These are phyloP conservation scores for Orthonevra nobilis DNA, from an alignment of 2,888 invertebrate species.

Conservation along the genomic window DNA sequence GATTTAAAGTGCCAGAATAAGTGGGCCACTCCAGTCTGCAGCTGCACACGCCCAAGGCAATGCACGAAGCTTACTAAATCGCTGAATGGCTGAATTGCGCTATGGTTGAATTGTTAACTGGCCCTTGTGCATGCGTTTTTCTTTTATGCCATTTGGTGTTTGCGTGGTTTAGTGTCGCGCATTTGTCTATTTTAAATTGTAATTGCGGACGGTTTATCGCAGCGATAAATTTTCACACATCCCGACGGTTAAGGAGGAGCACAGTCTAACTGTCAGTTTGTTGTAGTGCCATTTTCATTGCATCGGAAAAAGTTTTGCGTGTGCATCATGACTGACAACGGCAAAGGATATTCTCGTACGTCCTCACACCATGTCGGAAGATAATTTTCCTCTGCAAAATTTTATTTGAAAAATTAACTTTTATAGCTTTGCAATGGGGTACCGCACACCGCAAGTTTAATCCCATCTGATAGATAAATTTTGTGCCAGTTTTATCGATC, in stretches of 20 bases:
- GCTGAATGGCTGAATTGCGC: slow-evolving; percentile 52
- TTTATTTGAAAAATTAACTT: slow-evolving; percentile 47
- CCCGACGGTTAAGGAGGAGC: too few species aligned
- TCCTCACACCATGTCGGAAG: neutral
- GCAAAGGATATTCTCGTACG: slow-evolving; percentile 7
- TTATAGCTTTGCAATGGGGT: slow-evolving; percentile 45
- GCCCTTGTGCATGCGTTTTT: too few species aligned
- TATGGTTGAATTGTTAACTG: slow-evolving; percentile 29
- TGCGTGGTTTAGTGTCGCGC: too few species aligned
- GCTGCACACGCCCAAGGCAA: neutral
- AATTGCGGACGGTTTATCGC: slow-evolving; percentile 51
- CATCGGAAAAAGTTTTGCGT: too few species aligned
- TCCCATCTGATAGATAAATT: slow-evolving; percentile 39
- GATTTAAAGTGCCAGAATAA: slow-evolving; percentile 50
- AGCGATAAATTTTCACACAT: slow-evolving; percentile 41
- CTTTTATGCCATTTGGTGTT: too few species aligned
- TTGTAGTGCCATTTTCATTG: slow-evolving; percentile 38
- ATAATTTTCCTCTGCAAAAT: neutral
- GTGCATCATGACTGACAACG: too few species aligned
- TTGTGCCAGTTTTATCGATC: slow-evolving; percentile 31
- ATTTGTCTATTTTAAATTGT: slow-evolving; percentile 57
- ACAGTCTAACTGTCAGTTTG: slow-evolving; percentile 17
- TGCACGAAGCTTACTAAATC: slow-evolving; percentile 32
- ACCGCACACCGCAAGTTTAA: slow-evolving; percentile 30
- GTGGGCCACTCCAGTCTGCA: slow-evolving; percentile 36